Evolutionary conservation across 2,797 vertebrate species (phyloP), one percentile per base, ranked within the genome.

Genomic region (Chelon labrosus): DNA sequence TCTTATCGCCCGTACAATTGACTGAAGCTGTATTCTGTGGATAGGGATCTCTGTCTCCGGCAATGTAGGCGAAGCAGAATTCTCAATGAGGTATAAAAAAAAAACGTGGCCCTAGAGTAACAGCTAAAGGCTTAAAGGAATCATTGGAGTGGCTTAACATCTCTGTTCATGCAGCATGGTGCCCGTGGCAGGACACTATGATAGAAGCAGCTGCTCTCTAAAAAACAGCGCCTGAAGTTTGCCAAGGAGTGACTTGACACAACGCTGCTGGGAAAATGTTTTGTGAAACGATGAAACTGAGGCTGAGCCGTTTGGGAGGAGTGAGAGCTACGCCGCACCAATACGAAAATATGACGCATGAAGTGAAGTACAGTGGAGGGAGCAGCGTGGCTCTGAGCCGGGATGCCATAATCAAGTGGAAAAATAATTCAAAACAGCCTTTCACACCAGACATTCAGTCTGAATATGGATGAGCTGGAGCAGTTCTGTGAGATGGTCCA

Each of bases 1-100:
- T 70, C 37, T 77, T 49, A 79, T 77, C 37, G 10, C 61, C 64
- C 67, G 65, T 83, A 80, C 13, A 2, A 70, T 68, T 54, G 22
- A 10, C 63, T 56, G 63, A 67, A 74, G 65, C 47, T 52, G 46
- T 62, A 66, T 46, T 59, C 31, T 71, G 65, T 63, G 38, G 38
- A 50, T 42, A 65, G 41, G 51, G 9, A 73, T 51, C 44, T 17
- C 54, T 71, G 37, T 17, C 13, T 50, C 47, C 20, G 16, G 44
- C 65, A 59, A 35, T 63, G 50, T 64, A 50, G 42, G 42, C 54
- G 31, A 41, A 20, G 13, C 19, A 54, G 49, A 44, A 57, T 71
- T 31, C 17, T 38, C 37, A 50, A 37, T 54, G 19, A 61, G 19
- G 12, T 50, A n/a, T 16, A 47, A 41, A 54, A 75, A 37, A 25